Percentiles rank a stretch among this genome's conserved stretches.
phyloP scores from a whole-genome alignment of 2,888 invertebrate genomes.

The Tipula confusa region DNA sequence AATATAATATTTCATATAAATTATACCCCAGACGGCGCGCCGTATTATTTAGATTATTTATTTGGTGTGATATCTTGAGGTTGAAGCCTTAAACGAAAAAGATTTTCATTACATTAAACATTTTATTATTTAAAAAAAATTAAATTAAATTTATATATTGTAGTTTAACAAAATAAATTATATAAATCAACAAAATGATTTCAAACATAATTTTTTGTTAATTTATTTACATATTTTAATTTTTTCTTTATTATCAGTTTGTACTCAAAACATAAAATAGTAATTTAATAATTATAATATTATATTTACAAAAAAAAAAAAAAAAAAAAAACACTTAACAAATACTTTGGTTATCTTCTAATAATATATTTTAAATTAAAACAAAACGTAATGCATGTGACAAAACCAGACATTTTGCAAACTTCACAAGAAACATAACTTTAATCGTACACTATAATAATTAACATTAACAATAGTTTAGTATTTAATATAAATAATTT shows the following conservation, averaged over 20 bases:
- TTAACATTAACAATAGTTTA: neutral
- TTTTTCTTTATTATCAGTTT: neutral
- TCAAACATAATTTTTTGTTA: neutral
- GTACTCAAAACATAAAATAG: conserved; percentile 1
- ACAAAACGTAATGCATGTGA: neutral
- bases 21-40: too few species aligned
- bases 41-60: too few species aligned
- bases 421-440: neutral
- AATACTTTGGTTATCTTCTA: conserved; percentile 6
- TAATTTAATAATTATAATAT: neutral
- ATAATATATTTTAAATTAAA: neutral
- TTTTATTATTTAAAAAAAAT: neutral
- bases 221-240: neutral
- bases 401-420: neutral
- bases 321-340: neutral
- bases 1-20: too few species aligned
- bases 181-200: neutral
- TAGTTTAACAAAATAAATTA: neutral
- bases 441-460: neutral
- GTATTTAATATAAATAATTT: neutral
- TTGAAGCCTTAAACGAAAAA: too few species aligned
- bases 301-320: neutral
- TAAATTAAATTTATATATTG: neutral
- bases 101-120: neutral
- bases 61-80: too few species aligned